phyloP scores from a whole-genome alignment of 2,888 invertebrate genomes.

The Eulithis testata region DNA sequence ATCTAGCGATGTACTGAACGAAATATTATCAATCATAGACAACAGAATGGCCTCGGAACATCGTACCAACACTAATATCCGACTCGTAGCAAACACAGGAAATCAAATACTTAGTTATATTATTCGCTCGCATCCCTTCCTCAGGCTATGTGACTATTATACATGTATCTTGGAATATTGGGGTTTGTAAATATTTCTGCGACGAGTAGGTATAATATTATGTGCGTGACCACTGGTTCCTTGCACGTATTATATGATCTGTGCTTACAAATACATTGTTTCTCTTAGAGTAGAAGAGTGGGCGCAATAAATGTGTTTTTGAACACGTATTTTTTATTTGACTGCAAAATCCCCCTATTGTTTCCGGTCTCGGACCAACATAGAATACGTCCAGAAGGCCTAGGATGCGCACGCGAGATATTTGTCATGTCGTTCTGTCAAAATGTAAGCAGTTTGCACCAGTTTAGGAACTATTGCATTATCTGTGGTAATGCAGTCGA shows the following conservation, averaged over 20 bases:
- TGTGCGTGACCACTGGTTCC: background rate
- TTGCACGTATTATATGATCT: background rate
- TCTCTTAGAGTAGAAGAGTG: background rate
- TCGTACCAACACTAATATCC: slow-evolving; percentile 7
- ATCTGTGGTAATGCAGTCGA: no score
- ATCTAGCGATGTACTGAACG: no score
- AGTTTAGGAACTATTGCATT: no score
- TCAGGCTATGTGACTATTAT: slow-evolving; percentile 2
- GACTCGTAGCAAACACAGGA: slow-evolving; percentile 13
- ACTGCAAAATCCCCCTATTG: no score
- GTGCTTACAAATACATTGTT: background rate
- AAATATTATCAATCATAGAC: background rate
- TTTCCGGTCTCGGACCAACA: no score
- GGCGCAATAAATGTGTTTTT: background rate
- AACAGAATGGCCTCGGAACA: background rate
- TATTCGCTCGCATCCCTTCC: slow-evolving; percentile 4
- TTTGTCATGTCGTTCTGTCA: no score
- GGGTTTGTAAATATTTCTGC: slow-evolving; percentile 10
- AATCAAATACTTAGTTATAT: slow-evolving; percentile 5
- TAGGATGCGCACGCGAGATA: no score
- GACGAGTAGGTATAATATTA: background rate
- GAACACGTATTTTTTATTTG: no score
- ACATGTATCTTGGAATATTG: background rate
- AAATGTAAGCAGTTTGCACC: no score
- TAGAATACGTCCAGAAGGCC: no score